phyloP scores from a whole-genome alignment of 2,888 invertebrate species.

The Nemurella pictetii region DNA sequence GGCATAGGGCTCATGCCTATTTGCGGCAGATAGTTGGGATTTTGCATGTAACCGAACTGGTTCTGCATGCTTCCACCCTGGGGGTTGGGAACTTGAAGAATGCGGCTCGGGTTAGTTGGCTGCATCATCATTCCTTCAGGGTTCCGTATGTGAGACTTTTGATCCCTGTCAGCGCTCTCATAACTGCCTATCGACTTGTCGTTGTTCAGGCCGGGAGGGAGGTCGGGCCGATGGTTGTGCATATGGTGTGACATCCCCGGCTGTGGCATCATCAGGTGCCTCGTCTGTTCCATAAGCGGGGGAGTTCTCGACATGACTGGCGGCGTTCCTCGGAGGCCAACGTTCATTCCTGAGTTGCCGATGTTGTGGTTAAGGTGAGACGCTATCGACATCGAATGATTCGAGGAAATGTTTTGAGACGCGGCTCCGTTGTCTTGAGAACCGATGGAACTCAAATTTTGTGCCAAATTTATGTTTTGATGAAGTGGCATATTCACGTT shows the following conservation, averaged over 20 bases:
- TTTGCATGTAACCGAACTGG: conserved; percentile 16
- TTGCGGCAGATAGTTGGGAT: conserved; percentile 1
- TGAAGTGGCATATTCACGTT: not conserved
- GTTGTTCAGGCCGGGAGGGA: not conserved
- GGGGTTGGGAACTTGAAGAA: conserved; percentile 3
- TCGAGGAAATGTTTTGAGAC: not conserved
- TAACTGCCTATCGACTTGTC: not conserved
- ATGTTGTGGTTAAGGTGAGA: not conserved
- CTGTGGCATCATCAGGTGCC: not conserved
- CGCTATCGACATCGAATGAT: not conserved
- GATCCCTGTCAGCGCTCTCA: not conserved
- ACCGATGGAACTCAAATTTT: not conserved
- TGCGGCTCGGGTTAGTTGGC: not conserved
- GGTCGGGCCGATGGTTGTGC: not conserved
- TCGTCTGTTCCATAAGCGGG: not conserved
- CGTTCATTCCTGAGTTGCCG: not conserved
- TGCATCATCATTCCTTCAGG: not conserved
- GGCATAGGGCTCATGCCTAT: not conserved
- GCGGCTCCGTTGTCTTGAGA: not conserved
- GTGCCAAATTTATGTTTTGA: not conserved
- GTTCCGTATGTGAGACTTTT: not conserved
- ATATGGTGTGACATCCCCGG: not conserved
- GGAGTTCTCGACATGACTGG: conserved; percentile 5
- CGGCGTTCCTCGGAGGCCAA: not conserved
- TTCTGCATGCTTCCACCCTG: conserved; percentile 3